Conservation (phyloP, 1,140 invertebrate species). For the Zaprionus davidi region DNA sequence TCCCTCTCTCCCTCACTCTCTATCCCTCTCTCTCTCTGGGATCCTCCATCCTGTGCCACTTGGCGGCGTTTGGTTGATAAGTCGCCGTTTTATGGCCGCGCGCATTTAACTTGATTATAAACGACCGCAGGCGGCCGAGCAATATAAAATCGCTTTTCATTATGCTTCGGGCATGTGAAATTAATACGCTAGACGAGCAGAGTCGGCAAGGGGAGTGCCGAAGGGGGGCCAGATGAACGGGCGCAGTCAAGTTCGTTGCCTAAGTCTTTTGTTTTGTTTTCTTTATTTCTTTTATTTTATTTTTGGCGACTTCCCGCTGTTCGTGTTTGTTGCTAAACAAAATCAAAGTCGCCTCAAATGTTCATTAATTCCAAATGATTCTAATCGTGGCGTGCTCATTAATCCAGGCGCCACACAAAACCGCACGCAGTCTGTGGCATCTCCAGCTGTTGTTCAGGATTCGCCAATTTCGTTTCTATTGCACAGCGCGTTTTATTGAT, state of each 20-base stretch:
- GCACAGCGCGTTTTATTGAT: conserved; percentile 64
- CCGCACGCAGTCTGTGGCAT: conserved; percentile 56
- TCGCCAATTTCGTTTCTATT: conserved; percentile 58
- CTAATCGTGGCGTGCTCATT: conserved; percentile 73
- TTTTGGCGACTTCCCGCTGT: conserved; percentile 50
- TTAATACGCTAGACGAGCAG: conserved; percentile 57
- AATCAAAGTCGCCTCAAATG: conserved; percentile 65
- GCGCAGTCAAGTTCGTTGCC: conserved; percentile 66
- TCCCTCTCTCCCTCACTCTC: not conserved
- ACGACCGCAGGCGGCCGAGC: conserved; percentile 73
- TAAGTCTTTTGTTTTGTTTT: conserved; percentile 77
- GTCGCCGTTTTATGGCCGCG: conserved; percentile 74
- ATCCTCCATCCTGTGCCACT: conserved; percentile 50
- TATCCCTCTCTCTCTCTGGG: not conserved
- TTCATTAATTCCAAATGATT: conserved; percentile 81
- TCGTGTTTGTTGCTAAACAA: conserved; percentile 71
- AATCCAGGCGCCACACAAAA: conserved; percentile 75
- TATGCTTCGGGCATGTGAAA: conserved; percentile 73
- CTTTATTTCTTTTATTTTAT: conserved; percentile 6
- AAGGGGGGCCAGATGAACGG: not conserved
- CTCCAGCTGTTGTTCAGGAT: conserved; percentile 13
- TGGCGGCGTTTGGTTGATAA: conserved; percentile 70
- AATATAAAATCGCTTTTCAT: conserved; percentile 81
- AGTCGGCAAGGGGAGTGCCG: too few species aligned
- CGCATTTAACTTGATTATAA: conserved; percentile 81